A percentile compares a stretch with the other conserved stretches of the same genome.
Conservation (phyloP, 37 sponge, comb jelly and placozoan genomes). For the Beroe forskalii region DNA sequence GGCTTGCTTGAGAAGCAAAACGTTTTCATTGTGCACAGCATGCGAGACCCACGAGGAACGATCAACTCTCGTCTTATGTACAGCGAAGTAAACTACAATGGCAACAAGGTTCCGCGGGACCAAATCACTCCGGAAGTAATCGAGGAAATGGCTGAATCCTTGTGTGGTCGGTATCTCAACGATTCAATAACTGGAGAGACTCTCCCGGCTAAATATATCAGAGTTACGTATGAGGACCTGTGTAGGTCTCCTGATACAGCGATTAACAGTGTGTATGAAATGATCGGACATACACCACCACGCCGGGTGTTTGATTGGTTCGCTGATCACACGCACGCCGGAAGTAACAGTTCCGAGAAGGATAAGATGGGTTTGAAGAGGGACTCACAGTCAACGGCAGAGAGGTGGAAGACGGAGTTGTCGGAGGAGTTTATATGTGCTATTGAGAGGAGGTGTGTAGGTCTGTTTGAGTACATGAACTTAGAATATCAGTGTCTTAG, state of each 20-base stretch:
- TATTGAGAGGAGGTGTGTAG: not conserved
- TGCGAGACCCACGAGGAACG: constrained; percentile 25
- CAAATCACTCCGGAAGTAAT: not conserved
- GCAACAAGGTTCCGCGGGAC: not conserved
- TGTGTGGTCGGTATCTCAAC: not conserved
- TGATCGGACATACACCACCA: not conserved
- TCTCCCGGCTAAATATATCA: not conserved
- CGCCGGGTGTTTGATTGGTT: not conserved
- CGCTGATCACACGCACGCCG: not conserved
- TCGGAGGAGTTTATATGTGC: not conserved
- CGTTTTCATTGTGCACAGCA: not conserved
- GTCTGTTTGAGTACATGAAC: not conserved
- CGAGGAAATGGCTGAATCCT: not conserved
- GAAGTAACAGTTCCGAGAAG: not conserved
- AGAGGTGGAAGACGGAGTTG: not conserved
- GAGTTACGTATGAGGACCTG: constrained; percentile 17
- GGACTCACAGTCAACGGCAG: not conserved
- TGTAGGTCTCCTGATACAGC: not conserved
- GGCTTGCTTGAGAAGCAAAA: not conserved
- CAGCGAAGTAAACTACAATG: not conserved
- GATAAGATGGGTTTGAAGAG: constrained; percentile 17
- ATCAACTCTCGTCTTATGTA: constrained; percentile 22
- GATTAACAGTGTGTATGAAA: not conserved
- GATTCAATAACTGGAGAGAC: not conserved
- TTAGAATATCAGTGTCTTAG: no score